A percentile compares a stretch with the other conserved stretches of the same genome.
phyloP scores from a whole-genome alignment of 2,888 invertebrate species.

The Drosophila borborema region DNA sequence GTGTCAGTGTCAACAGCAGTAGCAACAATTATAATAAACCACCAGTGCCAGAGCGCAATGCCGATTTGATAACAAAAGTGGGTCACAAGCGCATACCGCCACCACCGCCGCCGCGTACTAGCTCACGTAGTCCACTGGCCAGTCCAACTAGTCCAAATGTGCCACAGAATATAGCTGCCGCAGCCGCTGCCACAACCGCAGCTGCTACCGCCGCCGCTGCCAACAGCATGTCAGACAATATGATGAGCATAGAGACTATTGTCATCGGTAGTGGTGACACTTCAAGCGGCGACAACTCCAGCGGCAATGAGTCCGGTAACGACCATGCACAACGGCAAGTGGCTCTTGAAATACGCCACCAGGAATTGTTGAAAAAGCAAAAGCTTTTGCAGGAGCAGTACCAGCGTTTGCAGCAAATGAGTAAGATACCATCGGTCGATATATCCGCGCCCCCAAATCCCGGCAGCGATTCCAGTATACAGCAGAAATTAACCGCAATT shows the following conservation, averaged over 20 bases:
- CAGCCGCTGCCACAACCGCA: conserved; percentile 43
- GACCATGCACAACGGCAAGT: conserved; percentile 90
- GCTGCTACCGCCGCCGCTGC: conserved; percentile 77
- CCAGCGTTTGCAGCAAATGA: conserved; percentile 94
- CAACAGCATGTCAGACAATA: conserved; percentile 75
- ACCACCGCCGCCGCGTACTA: conserved; percentile 96
- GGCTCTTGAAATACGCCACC: conserved; percentile 93
- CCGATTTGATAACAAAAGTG: conserved; percentile 90
- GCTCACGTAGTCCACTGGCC: conserved; percentile 94
- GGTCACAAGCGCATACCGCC: conserved; percentile 92
- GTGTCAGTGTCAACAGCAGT: conserved; percentile 22
- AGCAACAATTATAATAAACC: conserved; percentile 87
- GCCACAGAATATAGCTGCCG: conserved; percentile 87
- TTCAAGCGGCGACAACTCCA: conserved; percentile 87
- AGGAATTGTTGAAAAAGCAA: conserved; percentile 94
- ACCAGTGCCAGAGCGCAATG: conserved; percentile 93
- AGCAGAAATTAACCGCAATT: conserved; percentile 87
- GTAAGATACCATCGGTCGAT: conserved; percentile 90
- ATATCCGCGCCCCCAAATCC: conserved; percentile 89
- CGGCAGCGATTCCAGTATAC: conserved; percentile 94
- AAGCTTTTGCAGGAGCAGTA: conserved; percentile 96
- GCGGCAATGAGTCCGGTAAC: conserved; percentile 91
- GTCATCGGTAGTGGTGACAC: conserved; percentile 62
- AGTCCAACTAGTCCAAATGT: conserved; percentile 92
- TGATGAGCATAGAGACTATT: conserved; percentile 32